Percentiles rank a stretch among this genome's conserved stretches.
Evolutionary conservation across 2,888 invertebrate genomes (phyloP).

Genomic region (Margaritifera margaritifera): DNA sequence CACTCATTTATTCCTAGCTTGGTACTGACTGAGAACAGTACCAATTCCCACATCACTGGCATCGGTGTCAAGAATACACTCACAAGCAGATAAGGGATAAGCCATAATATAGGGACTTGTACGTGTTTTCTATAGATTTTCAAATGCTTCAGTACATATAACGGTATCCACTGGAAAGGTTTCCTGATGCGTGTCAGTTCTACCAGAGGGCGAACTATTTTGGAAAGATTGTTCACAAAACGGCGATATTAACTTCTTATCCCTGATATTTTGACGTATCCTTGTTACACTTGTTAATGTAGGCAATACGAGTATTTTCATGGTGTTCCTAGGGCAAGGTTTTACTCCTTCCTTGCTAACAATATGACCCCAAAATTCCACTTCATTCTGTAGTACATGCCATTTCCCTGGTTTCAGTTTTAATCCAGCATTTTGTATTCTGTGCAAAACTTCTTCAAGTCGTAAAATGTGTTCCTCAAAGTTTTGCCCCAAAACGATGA

Average conservation of each 20-base stretch:
- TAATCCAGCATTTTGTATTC: slow-evolving; percentile 10
- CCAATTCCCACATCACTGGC: slow-evolving; percentile 25
- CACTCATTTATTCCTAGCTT: slow-evolving; percentile 13
- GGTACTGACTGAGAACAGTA: slow-evolving; percentile 28
- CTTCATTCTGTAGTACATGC: slow-evolving; percentile 8
- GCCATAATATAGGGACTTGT: slow-evolving; percentile 23
- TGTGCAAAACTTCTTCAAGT: slow-evolving; percentile 11
- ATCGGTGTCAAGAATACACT: slow-evolving; percentile 30
- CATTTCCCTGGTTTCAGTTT: slow-evolving; percentile 8
- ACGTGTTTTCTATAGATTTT: slow-evolving; percentile 12
- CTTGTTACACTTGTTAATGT: background rate
- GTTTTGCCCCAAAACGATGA: slow-evolving; percentile 14
- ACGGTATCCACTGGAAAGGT: slow-evolving; percentile 7
- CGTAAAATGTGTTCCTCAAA: slow-evolving; percentile 19
- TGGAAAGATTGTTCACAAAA: slow-evolving; percentile 11
- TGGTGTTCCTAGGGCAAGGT: slow-evolving; percentile 4
- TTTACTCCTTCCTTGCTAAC: slow-evolving; percentile 1
- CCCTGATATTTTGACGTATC: slow-evolving; percentile 3
- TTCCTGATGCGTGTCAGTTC: slow-evolving; percentile 11
- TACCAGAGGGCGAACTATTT: slow-evolving; percentile 10
- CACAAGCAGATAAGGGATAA: slow-evolving; percentile 22
- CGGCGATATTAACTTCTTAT: slow-evolving; percentile 11
- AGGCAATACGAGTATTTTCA: slow-evolving; percentile 1
- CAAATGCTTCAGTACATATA: slow-evolving; percentile 21
- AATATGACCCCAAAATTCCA: slow-evolving; percentile 7